These are phyloP conservation scores for Ceriagrion tenellum DNA, from an alignment of 2,888 invertebrate genomes.

Conservation along the genomic window DNA sequence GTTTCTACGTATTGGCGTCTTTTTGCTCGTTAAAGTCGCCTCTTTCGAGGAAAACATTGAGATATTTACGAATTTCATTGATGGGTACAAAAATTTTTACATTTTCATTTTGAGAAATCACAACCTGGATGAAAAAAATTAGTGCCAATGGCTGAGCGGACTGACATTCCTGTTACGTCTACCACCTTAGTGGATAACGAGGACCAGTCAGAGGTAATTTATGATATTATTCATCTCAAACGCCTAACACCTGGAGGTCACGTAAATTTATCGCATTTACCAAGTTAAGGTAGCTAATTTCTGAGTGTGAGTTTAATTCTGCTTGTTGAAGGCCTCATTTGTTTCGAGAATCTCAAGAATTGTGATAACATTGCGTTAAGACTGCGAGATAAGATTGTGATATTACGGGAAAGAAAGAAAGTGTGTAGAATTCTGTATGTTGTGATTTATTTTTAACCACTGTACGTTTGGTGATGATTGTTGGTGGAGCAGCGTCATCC, in stretches of 20 bases:
- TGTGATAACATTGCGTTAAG: neutral
- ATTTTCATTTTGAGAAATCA: neutral
- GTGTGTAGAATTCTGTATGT: neutral
- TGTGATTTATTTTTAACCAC: neutral
- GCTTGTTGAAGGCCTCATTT: neutral
- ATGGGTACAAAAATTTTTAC: neutral
- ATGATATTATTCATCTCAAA: neutral
- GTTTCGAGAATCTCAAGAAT: neutral
- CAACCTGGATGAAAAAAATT: neutral
- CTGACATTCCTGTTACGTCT: conserved; percentile 29
- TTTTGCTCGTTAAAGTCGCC: neutral
- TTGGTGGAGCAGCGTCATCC: neutral
- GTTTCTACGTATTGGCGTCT: neutral
- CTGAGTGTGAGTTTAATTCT: neutral
- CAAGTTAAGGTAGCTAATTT: neutral
- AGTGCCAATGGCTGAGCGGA: conserved; percentile 37
- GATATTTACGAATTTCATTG: neutral
- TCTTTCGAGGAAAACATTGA: neutral
- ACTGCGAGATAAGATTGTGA: neutral
- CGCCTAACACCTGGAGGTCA: neutral
- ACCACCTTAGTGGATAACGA: conserved; percentile 47
- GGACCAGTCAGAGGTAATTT: conserved; percentile 48
- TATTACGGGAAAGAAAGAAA: neutral
- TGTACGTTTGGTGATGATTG: too few species aligned
- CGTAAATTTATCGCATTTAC: neutral